Base-by-base conservation (phyloP, 2,113 vertebrate species). In the Pomatostomus ruficeps region DNA sequence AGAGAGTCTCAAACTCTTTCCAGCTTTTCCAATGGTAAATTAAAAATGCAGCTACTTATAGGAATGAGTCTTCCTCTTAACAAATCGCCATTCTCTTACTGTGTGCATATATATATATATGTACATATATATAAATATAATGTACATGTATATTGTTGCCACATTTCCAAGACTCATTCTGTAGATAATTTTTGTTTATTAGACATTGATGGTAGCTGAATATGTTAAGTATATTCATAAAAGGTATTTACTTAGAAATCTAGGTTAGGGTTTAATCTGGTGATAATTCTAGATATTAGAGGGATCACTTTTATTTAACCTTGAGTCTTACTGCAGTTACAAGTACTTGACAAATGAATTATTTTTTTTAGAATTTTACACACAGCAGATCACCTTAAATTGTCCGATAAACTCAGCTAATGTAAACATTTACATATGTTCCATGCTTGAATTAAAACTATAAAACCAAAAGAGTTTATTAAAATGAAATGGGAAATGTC, bases 351-450 rank as follows among this genome's bases (percentile, higher is more conserved):
- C 7, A 85, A 72, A 58, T 31, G 1, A 55, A 35, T 86, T 45
- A 15, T 8, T 28, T 68, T 68, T 38, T 57, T 48, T 66, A 48
- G 6, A 71, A 68, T 78, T 16, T 84, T 89, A 16, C 4, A 59
- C 26, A 55, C 11, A 81, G 14, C 15, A 85, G 42, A 62, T 17
- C 46, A 35, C 40, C 6, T 61, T 91, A 65, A 78, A 86, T 62
- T n/a, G 17, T 6, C 40, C 0, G 0, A 40, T 26, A 29, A 46
- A 38, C 7, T 68, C 43, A 76, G 26, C 13, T n/a, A 22, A 31
- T 93, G 22, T 21, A 91, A 22, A 36, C 13, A 4, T 80, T 78
- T 88, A 51, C 19, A 45, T 35, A 18, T 14, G 8, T 5, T 58
- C 36, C 54, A 33, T 71, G 17, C 6, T 86, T 91, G 8, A 28